Conservation (phyloP, 2,797 vertebrate species). For the Pseudomugil tenellus region DNA sequence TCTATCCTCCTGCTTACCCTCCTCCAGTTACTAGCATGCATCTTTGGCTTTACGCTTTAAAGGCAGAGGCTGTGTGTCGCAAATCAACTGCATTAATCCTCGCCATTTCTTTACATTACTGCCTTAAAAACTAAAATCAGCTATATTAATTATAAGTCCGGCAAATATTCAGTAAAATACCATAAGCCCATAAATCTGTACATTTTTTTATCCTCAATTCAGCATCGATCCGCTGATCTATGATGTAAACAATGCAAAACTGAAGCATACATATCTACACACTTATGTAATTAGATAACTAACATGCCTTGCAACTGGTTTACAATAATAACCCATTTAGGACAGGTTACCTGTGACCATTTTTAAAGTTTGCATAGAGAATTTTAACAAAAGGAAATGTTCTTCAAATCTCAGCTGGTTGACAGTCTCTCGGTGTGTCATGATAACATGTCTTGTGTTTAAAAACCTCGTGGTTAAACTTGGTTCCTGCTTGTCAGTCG, state of each 20-base stretch:
- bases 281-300: slow-evolving; percentile 27
- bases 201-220: slow-evolving; percentile 9
- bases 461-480: slow-evolving; percentile 19
- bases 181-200: slow-evolving; percentile 5
- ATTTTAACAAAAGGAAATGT: slow-evolving; percentile 27
- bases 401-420: slow-evolving; percentile 23
- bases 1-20: slow-evolving; percentile 34
- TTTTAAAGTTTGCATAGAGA: slow-evolving; percentile 67
- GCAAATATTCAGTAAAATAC: slow-evolving; percentile 19
- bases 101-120: slow-evolving; percentile 16
- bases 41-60: slow-evolving; percentile 62
- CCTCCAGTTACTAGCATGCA: slow-evolving; percentile 41
- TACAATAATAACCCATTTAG: slow-evolving; percentile 33
- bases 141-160: slow-evolving; percentile 19
- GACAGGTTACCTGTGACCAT: slow-evolving; percentile 48
- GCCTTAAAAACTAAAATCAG: slow-evolving; percentile 21
- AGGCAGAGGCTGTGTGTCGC: slow-evolving; percentile 37
- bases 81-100: slow-evolving; percentile 20
- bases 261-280: slow-evolving; percentile 31
- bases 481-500: slow-evolving; percentile 74
- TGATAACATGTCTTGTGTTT: slow-evolving; percentile 23
- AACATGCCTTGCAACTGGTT: slow-evolving; percentile 25
- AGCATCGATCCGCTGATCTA: slow-evolving; percentile 9
- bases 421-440: slow-evolving; percentile 31
- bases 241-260: slow-evolving; percentile 36